Evolutionary conservation across 2,888 invertebrate genomes (phyloP).

Genomic region (Apodemia hepburni): DNA sequence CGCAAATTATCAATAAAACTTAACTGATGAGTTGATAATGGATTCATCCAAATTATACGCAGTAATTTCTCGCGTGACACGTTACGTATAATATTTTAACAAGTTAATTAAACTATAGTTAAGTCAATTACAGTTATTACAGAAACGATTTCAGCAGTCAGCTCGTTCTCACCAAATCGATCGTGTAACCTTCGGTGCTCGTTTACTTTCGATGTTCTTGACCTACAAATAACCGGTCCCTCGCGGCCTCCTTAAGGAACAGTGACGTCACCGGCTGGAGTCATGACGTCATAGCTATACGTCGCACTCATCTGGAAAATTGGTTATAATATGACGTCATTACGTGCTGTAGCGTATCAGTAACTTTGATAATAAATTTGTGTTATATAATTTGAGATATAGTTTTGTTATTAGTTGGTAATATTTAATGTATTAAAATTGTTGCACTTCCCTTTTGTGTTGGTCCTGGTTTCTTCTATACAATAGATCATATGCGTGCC

Average conservation of each 20-base stretch:
- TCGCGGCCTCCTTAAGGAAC: slow-evolving; percentile 8
- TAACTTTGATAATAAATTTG: too few species aligned
- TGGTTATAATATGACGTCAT: neutral
- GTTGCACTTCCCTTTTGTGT: too few species aligned
- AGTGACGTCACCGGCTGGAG: slow-evolving; percentile 6
- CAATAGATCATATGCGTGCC: too few species aligned
- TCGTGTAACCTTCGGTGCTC: neutral
- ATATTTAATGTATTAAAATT: too few species aligned
- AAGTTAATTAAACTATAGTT: neutral
- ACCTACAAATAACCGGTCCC: slow-evolving; percentile 4
- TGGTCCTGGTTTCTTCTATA: too few species aligned
- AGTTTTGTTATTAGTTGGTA: too few species aligned
- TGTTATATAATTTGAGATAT: too few species aligned
- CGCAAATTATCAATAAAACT: too few species aligned
- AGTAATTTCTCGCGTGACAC: too few species aligned
- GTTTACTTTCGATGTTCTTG: slow-evolving; percentile 1
- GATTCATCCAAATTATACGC: too few species aligned
- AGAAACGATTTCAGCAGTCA: neutral
- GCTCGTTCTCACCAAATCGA: slow-evolving; percentile 3
- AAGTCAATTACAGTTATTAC: neutral
- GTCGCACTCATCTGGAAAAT: neutral
- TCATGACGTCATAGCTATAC: neutral
- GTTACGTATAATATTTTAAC: neutral
- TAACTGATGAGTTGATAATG: too few species aligned
- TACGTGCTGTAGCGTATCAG: neutral